A percentile compares a stretch with the other conserved stretches of the same genome.
These are phyloP conservation scores for Xylophagus ater DNA, from an alignment of 2,888 invertebrate species.

Conservation along the genomic window DNA sequence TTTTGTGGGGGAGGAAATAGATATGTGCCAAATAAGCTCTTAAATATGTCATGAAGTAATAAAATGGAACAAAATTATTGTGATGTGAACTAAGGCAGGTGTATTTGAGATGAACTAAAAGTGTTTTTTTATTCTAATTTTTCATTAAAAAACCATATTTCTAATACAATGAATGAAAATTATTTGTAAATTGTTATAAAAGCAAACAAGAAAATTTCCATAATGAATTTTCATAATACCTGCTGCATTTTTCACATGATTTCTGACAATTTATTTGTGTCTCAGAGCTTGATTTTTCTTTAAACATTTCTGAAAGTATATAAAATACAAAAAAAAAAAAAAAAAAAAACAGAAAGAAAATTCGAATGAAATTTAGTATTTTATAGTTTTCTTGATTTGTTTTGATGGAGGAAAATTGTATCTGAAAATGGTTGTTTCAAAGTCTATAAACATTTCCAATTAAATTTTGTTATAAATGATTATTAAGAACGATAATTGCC, in stretches of 20 bases:
- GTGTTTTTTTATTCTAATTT: neutral
- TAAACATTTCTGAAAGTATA: conserved; percentile 19
- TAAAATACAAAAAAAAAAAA: neutral
- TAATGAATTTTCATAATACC: conserved; percentile 11
- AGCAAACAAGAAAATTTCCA: too few relatives aligned
- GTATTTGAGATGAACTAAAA: neutral
- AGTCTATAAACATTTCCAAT: too few relatives aligned
- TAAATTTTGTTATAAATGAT: too few relatives aligned
- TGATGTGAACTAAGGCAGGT: conserved; percentile 6
- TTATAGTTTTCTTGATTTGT: too few relatives aligned
- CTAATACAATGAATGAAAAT: neutral
- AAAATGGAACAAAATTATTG: neutral
- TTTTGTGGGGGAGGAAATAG: neutral
- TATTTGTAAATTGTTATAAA: neutral
- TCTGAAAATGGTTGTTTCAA: too few relatives aligned
- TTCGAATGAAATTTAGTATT: too few relatives aligned
- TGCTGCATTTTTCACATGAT: conserved; percentile 19
- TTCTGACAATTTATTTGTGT: conserved; percentile 21
- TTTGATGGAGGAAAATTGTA: too few relatives aligned
- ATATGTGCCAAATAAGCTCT: too few relatives aligned
- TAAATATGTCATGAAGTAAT: too few relatives aligned
- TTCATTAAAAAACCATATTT: neutral
- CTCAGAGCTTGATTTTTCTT: conserved; percentile 22
- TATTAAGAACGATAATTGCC: too few relatives aligned
- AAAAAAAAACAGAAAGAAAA: neutral